Base-by-base conservation (phyloP, 2,888 invertebrate genomes). In the Andrena praecox region DNA sequence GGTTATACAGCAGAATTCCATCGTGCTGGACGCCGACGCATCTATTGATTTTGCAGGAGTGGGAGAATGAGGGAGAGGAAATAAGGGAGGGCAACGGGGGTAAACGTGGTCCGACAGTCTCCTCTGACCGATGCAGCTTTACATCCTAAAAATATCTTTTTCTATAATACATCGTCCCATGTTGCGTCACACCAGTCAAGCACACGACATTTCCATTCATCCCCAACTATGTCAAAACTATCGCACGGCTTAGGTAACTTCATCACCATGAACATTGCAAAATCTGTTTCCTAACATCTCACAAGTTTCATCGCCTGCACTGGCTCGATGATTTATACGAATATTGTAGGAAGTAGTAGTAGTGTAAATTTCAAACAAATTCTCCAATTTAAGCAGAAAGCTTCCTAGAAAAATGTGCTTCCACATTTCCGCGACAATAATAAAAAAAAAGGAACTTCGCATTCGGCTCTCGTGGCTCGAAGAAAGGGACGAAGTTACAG, bases 11-110 rank as follows among this genome's bases (percentile, higher is more conserved):
- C 80, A 87, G 85, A 88, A 87, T 88, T 84, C 85, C 86, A 84
- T 81, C 78, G 76, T 84, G 85, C 82, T 86, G 85, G 86, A 85
- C 89, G 91, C 87, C 87, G 89, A 85, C 89, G 89, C 89, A 90
- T 80, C 89, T 93, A 93, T 93, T 93, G 92, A 93, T 93, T 93
- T 93, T 92, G 90, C 89, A 87, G 87, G 86, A 85, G 87, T 87
- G 89, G 86, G 87, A 90, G 88, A 85, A 85, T 75, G 88, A 83
- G 85, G 74, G 86, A 77, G 78, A 76, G 42, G 82, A 82, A 77
- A 70, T 74, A 80, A 78, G 81, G 62, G 80, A 87, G 84, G 82
- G 79, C 50, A 80, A 72, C 27, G 78, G 79, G 81, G 84, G 69
- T 87, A 77, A 85, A 86, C 80, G 83, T 87, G 85, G 85, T 82